These are phyloP conservation scores for Horisme vitalbata DNA, from an alignment of 2,888 invertebrate genomes.

Conservation along the genomic window DNA sequence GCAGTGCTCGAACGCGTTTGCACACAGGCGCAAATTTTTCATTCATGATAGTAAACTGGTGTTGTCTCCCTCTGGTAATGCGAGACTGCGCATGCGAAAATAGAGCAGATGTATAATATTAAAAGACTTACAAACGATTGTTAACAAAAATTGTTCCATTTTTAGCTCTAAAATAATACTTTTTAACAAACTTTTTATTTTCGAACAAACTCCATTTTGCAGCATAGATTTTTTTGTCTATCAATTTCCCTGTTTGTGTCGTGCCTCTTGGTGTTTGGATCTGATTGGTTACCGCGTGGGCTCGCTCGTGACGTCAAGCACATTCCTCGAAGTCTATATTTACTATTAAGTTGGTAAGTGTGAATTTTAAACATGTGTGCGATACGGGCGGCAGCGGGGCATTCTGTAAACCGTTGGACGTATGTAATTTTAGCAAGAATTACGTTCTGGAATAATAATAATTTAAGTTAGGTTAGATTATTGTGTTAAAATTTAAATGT, in stretches of 20 bases:
- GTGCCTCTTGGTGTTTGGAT: constrained; percentile 82
- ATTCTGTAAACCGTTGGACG: too few relatives aligned
- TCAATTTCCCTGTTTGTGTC: constrained; percentile 79
- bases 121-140: not conserved
- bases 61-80: constrained; percentile 60
- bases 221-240: too few relatives aligned
- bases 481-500: too few relatives aligned
- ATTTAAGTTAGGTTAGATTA: too few relatives aligned
- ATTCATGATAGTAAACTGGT: constrained; percentile 71
- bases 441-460: too few relatives aligned
- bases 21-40: constrained; percentile 66
- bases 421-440: constrained; percentile 16
- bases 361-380: constrained; percentile 32
- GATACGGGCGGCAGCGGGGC: constrained; percentile 18
- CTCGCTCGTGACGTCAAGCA: constrained; percentile 78
- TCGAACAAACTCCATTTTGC: too few relatives aligned
- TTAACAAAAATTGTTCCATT: not conserved
- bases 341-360: constrained; percentile 55
- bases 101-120: constrained; percentile 36
- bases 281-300: constrained; percentile 78
- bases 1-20: constrained; percentile 51
- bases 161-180: too few relatives aligned
- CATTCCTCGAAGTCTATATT: constrained; percentile 74
- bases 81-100: constrained; percentile 38
- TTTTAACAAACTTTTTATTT: too few relatives aligned